Evolutionary conservation across 2,113 vertebrate genomes (phyloP).

Genomic region (Oryzias javanicus): DNA sequence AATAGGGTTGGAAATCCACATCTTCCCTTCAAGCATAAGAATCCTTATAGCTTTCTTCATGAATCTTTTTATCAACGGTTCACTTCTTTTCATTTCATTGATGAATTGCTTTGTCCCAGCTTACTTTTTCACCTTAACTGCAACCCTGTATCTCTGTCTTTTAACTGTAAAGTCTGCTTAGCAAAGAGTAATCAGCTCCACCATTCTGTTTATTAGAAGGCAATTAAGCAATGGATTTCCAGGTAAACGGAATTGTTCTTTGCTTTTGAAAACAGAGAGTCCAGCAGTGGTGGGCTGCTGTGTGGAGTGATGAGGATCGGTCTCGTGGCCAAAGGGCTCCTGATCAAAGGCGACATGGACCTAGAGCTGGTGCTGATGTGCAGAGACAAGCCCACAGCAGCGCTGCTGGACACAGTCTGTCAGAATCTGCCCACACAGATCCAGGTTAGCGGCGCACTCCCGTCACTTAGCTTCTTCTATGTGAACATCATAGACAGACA

Average conservation of each 20-base stretch:
- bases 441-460: constrained; percentile 55
- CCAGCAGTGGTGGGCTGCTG: constrained; percentile 84
- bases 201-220: constrained; percentile 6
- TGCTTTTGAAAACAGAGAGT: constrained; percentile 76
- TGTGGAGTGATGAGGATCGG: constrained; percentile 98
- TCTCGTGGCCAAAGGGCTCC: constrained; percentile 95
- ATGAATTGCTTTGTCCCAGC: constrained; percentile 28
- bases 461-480: constrained; percentile 10
- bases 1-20: too few species aligned
- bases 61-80: constrained; percentile 33
- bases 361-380: constrained; percentile 98
- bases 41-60: constrained; percentile 20
- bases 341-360: constrained; percentile 98
- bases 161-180: constrained; percentile 1
- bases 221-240: too few species aligned
- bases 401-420: constrained; percentile 88
- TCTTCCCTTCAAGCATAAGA: background rate
- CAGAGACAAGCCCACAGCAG: constrained; percentile 94
- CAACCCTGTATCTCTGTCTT: constrained; percentile 21
- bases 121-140: constrained; percentile 28
- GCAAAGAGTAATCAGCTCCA: background rate
- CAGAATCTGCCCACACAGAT: constrained; percentile 94
- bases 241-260: background rate
- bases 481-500: background rate
- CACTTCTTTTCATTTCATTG: constrained; percentile 24